Percentiles rank a stretch among this genome's conserved stretches.
Conservation (phyloP, 2,888 invertebrate genomes). For the Melipona bicolor region DNA sequence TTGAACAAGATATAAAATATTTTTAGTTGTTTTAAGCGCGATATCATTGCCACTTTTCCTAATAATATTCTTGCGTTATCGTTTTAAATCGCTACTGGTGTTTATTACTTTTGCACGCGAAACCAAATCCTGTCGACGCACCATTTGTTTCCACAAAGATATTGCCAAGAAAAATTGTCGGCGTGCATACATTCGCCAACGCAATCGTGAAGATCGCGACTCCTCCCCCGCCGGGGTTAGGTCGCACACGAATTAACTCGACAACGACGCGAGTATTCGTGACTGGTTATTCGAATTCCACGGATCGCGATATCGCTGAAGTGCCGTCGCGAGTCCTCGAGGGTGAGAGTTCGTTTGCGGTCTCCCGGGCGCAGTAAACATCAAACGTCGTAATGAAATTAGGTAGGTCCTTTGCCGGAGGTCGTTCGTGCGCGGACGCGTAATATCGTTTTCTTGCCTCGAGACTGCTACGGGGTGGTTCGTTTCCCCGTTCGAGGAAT, state of each 20-base stretch:
- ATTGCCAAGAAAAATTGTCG: no score
- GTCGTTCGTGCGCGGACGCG: conserved; percentile 72
- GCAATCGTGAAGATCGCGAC: no score
- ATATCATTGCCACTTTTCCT: no score
- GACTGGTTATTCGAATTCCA: conserved; percentile 49
- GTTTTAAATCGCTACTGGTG: no score
- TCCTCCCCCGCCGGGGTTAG: no score
- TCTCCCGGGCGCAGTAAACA: conserved; percentile 59
- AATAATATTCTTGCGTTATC: no score
- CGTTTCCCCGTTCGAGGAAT: conserved; percentile 15
- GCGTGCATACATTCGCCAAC: no score
- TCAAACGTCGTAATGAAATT: conserved; percentile 76
- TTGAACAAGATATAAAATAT: no score
- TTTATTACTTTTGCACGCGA: no score
- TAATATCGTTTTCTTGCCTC: conserved; percentile 32
- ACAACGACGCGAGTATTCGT: conserved; percentile 59
- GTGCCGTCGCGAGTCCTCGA: not conserved
- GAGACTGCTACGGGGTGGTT: not conserved
- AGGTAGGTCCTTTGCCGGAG: conserved; percentile 72
- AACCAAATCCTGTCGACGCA: no score
- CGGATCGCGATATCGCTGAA: conserved; percentile 30
- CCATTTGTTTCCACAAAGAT: no score
- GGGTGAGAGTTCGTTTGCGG: conserved; percentile 36
- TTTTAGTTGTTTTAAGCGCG: no score
- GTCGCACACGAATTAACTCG: conserved; percentile 34